Evolutionary conservation across 2,888 invertebrate genomes (phyloP), one percentile per base, ranked within the genome.

Genomic region (Helobdella robusta): DNA sequence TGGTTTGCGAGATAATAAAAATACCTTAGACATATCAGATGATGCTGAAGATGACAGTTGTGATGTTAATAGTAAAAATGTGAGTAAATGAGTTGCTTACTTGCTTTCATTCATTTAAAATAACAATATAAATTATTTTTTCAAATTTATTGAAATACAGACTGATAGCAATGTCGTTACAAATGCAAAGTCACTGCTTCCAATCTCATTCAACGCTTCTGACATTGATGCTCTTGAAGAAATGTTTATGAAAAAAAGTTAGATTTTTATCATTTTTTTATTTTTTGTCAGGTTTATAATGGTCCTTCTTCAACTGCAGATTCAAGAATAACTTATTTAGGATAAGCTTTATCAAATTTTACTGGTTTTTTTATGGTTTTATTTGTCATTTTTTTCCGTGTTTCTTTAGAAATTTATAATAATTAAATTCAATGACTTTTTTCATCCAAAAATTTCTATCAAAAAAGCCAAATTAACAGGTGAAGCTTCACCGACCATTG

Each of bases 141-240:
- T n/a, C n/a, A n/a, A n/a, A n/a, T n/a, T n/a, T n/a, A n/a, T n/a
- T n/a, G n/a, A n/a, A n/a, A n/a, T n/a, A n/a, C n/a, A n/a, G n/a
- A n/a, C n/a, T n/a, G n/a, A n/a, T n/a, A n/a, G n/a, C n/a, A n/a
- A n/a, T n/a, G n/a, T n/a, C n/a, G n/a, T n/a, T n/a, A n/a, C n/a
- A n/a, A n/a, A n/a, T n/a, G n/a, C n/a, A n/a, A n/a, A n/a, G n/a
- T n/a, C n/a, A n/a, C 50, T 23, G 50, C 23, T 25, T 8, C 4
- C 50, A 23, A 23, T 8, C 60, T 25, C 36, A 28, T 35, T 40
- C 60, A 60, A 60, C 25, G 60, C 40, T 3, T 25, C 23, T 20
- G 60, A 60, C 40, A 34, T 60, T 5, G 44, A 60, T 40, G 25
- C 40, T 25, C 28, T 60, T 25, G 60, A 60, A 60, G 60, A 60